phyloP scores from a whole-genome alignment of 2,797 vertebrate species.

The Oreochromis grahami region DNA sequence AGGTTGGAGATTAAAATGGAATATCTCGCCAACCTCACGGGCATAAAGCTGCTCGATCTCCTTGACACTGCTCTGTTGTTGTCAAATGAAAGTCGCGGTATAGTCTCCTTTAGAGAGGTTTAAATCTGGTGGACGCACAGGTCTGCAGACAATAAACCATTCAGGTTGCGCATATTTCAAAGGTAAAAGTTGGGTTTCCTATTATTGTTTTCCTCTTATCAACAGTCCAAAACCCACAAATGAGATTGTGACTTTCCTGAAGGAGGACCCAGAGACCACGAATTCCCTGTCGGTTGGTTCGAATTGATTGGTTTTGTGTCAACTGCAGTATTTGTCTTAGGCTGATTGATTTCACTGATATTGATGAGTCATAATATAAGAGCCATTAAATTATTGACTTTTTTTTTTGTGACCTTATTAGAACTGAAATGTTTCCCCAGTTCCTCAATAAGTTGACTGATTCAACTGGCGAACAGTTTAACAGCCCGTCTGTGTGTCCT shows the following conservation, averaged over 20 bases:
- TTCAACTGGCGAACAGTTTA: not conserved
- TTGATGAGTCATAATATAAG: not conserved
- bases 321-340: not conserved
- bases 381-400: not conserved
- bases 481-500: not conserved
- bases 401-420: not conserved
- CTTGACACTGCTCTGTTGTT: not conserved
- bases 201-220: not conserved
- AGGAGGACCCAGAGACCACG: not conserved
- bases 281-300: not conserved
- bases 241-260: not conserved
- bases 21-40: not conserved
- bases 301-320: not conserved
- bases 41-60: not conserved
- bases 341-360: not conserved
- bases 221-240: not conserved
- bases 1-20: constrained; percentile 10
- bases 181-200: not conserved
- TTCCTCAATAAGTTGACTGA: not conserved
- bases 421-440: not conserved
- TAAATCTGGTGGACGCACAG: not conserved
- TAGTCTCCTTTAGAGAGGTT: not conserved
- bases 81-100: not conserved
- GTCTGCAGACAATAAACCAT: not conserved
- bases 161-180: not conserved